Percentiles rank a stretch among this genome's conserved stretches.
Evolutionary conservation across 64 coral and sea anemone species (phyloP).

Genomic region (Dendrophyllia cribrosa): DNA sequence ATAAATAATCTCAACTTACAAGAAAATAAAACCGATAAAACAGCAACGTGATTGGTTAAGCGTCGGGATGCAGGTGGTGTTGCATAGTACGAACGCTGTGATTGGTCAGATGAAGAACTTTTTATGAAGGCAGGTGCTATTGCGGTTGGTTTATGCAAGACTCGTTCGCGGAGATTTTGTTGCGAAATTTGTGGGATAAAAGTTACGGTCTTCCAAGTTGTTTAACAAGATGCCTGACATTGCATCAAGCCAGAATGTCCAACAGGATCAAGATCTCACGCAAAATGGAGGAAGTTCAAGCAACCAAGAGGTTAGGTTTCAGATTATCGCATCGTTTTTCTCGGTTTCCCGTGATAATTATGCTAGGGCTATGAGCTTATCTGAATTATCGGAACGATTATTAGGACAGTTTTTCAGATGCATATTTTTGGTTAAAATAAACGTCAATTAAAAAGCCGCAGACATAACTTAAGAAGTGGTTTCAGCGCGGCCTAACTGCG

Average conservation of each 20-base stretch:
- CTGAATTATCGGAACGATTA: too few species aligned
- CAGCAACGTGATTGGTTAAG: slow-evolving; percentile 4
- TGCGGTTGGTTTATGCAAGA: background rate
- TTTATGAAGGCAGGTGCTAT: slow-evolving; percentile 10
- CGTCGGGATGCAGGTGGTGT: background rate
- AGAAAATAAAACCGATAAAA: background rate
- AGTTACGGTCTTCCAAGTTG: slow-evolving; percentile 2
- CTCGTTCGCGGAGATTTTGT: background rate
- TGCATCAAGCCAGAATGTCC: slow-evolving; percentile 21
- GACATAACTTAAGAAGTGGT: too few species aligned
- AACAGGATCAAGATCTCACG: background rate
- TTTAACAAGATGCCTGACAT: slow-evolving; percentile 52
- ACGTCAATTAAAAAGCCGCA: too few species aligned
- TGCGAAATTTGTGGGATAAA: background rate
- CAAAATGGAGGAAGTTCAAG: slow-evolving; percentile 22
- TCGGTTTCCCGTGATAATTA: too few species aligned
- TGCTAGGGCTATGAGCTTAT: too few species aligned
- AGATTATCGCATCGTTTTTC: too few species aligned
- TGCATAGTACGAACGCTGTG: background rate
- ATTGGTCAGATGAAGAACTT: background rate
- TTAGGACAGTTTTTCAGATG: too few species aligned
- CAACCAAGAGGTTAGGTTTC: slow-evolving; percentile 8
- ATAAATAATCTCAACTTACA: background rate
- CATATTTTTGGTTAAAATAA: too few species aligned
- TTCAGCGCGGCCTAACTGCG: too few species aligned